Conservation (phyloP, 2,113 vertebrate genomes). For the Antennarius striatus region DNA sequence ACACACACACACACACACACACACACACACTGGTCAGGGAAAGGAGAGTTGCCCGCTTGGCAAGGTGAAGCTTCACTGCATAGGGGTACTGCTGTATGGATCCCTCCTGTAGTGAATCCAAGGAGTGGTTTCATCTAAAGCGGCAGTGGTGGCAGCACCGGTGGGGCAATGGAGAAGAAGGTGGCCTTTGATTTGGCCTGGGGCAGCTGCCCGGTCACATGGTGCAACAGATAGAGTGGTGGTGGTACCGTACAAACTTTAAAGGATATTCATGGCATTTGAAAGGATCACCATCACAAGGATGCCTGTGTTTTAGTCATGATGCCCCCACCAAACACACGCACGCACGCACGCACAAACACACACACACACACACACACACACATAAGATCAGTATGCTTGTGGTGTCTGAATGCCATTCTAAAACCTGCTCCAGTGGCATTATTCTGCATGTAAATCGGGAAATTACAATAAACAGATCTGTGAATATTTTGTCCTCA, state of each 20-base stretch:
- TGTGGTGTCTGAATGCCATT: background rate
- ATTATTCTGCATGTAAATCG: background rate
- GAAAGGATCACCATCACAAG: conserved; percentile 64
- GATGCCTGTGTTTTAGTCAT: conserved; percentile 54
- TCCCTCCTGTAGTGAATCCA: conserved; percentile 19
- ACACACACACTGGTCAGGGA: conserved; percentile 10
- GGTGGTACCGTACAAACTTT: conserved; percentile 47
- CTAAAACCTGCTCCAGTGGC: conserved; percentile 1
- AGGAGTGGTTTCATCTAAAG: conserved; percentile 13
- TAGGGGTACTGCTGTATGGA: conserved; percentile 3
- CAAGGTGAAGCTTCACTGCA: conserved; percentile 17
- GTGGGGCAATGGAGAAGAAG: conserved; percentile 43
- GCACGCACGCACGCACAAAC: background rate
- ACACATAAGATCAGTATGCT: conserved; percentile 19
- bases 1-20: conserved; percentile 17
- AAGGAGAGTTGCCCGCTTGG: conserved; percentile 31
- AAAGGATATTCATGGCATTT: conserved; percentile 40
- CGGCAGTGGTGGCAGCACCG: conserved; percentile 20
- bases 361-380: background rate
- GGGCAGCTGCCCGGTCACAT: conserved; percentile 71
- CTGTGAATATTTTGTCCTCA: conserved; percentile 8
- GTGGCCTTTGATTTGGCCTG: conserved; percentile 53
- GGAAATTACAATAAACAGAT: background rate
- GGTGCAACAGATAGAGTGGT: conserved; percentile 40
- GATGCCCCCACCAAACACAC: conserved; percentile 11